Evolutionary conservation across 2,888 invertebrate genomes (phyloP).

Genomic region (Exephanes ischioxanthus): DNA sequence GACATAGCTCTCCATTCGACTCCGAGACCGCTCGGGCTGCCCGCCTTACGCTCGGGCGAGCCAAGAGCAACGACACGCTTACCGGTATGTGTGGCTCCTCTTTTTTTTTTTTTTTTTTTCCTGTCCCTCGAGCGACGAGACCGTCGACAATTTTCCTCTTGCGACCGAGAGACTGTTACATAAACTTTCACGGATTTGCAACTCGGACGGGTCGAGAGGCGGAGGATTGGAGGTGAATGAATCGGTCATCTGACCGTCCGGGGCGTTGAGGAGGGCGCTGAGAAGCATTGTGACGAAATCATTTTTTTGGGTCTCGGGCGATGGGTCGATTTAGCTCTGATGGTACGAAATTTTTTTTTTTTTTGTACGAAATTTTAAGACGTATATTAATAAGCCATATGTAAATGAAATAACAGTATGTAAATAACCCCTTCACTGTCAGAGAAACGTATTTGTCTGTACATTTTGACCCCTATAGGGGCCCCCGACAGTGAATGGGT

Average conservation of each 20-base stretch:
- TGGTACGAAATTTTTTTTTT: too few species aligned
- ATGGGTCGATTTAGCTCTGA: not conserved
- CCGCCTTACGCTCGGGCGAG: not conserved
- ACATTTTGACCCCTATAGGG: too few species aligned
- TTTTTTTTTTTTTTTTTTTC: not conserved
- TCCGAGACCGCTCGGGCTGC: not conserved
- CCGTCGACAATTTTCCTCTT: slow-evolving; percentile 30
- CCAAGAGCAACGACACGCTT: slow-evolving; percentile 41
- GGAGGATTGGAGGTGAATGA: slow-evolving; percentile 43
- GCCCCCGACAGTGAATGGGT: too few species aligned
- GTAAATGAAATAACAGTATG: too few species aligned
- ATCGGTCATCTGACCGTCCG: slow-evolving; percentile 37
- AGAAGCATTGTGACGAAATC: not conserved
- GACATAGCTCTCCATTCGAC: not conserved
- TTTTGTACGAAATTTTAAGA: too few species aligned
- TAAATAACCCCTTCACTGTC: too few species aligned
- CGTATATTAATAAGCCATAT: too few species aligned
- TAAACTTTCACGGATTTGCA: slow-evolving; percentile 9
- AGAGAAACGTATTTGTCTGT: too few species aligned
- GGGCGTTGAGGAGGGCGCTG: too few species aligned
- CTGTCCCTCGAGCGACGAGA: slow-evolving; percentile 26
- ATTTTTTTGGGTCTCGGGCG: not conserved
- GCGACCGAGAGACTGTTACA: not conserved
- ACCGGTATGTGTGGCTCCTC: not conserved
- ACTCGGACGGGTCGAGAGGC: slow-evolving; percentile 10